Base-by-base conservation (phyloP, 2,888 invertebrate genomes). In the Mesodorylaimus sp. region DNA sequence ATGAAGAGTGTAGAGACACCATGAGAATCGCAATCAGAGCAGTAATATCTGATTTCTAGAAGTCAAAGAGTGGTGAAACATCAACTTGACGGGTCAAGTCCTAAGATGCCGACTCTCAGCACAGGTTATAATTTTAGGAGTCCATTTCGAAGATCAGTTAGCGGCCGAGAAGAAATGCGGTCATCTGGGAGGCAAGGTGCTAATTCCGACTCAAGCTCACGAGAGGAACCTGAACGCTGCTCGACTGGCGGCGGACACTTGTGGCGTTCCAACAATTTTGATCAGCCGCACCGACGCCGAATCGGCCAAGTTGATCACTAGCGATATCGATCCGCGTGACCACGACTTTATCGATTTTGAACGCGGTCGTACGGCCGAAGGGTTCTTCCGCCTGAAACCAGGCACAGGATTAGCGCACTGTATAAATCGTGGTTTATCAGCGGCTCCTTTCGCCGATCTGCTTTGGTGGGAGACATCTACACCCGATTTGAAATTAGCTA, bases 91-190 rank as follows among this genome's bases (percentile, higher is more conserved):
- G n/a, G n/a, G n/a, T n/a, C n/a, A n/a, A n/a, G n/a, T n/a, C n/a
- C n/a, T n/a, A n/a, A n/a, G n/a, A n/a, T n/a, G n/a, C 41, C 41
- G 41, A 41, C 10, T 7, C 41, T 21, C 13, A 16, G 19, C 7
- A 16, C 41, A 41, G 7, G 41, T 43, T 43, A 10, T 7, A 5
- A 53, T 43, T 43, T 26, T 21, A 43, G 44, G 65, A 32, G 64
- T 67, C 23, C 67, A 67, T 55, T 67, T 63, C 52, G 67, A 67
- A 54, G 67, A 67, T 54, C 67, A 67, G 51, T 55, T 68, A n/a
- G 66, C 59, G n/a, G 5, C 65, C 2, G 67, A 65, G 54, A 67
- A 68, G 58, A 67, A 67, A 57, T 67, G 67, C 53, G 67, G 67
- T 10, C 67, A 68, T 53, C 63, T 68, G 66, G 64, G 64, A 32